Evolutionary conservation across 2,797 vertebrate genomes (phyloP).

Genomic region (Eulemur albifrons): DNA sequence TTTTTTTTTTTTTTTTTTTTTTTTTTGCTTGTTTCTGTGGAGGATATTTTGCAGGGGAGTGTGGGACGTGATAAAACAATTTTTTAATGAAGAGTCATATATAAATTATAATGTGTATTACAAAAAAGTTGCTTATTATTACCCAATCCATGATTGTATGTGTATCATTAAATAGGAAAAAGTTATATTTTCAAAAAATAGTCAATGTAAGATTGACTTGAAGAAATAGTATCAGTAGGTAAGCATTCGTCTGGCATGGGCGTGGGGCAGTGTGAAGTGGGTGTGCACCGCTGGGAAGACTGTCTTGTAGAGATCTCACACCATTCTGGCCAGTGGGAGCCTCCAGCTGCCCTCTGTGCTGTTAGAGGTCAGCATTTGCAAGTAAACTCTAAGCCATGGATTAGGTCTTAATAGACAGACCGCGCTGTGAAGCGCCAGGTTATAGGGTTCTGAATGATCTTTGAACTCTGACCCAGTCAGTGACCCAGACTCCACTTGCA

Average conservation of each 20-base stretch:
- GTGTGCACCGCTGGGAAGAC: rapidly evolving
- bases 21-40: not conserved
- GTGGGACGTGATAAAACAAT: not conserved
- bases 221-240: rapidly evolving
- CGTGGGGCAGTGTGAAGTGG: rapidly evolving
- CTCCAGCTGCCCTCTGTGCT: rapidly evolving
- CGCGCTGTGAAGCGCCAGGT: rapidly evolving
- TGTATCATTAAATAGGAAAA: not conserved
- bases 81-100: not conserved
- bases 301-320: rapidly evolving
- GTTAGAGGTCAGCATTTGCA: not conserved
- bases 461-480: not conserved
- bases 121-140: not conserved
- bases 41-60: too few relatives aligned
- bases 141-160: not conserved
- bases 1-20: too few relatives aligned
- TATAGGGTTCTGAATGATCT: rapidly evolving
- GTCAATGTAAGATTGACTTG: not conserved
- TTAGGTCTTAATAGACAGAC: not conserved
- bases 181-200: not conserved
- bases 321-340: rapidly evolving
- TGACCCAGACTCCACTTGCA: rapidly evolving
- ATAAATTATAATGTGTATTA: not conserved
- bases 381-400: rapidly evolving
- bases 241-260: rapidly evolving